Evolutionary conservation across 92 coral and sea anemone genomes (phyloP).

Genomic region (Meandrina meandrites): DNA sequence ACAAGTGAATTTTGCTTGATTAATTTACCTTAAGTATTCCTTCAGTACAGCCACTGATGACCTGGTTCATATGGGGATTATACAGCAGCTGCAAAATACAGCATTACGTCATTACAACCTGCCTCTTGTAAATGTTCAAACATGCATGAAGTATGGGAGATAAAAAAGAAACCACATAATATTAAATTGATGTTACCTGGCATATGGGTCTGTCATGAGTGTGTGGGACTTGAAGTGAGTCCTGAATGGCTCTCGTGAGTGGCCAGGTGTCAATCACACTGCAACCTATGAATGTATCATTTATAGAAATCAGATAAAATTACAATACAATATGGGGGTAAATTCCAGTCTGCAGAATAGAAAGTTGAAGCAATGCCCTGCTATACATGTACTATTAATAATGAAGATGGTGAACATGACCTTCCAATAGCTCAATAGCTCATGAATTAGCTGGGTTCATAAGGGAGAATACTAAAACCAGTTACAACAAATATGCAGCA

Average conservation of each 20-base stretch:
- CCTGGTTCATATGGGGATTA: slow-evolving; percentile 96
- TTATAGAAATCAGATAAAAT: not conserved
- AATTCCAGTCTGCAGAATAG: no score
- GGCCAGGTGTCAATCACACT: slow-evolving; percentile 99
- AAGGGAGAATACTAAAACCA: no score
- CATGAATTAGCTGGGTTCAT: no score
- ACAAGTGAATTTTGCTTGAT: not conserved
- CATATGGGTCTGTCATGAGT: slow-evolving; percentile 96
- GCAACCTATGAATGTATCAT: slow-evolving; percentile 63
- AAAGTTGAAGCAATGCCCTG: no score
- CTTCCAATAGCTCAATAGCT: not conserved
- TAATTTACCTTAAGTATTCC: slow-evolving; percentile 78
- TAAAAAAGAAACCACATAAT: not conserved
- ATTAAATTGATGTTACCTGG: slow-evolving; percentile 56
- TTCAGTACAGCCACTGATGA: slow-evolving; percentile 84
- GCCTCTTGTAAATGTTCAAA: not conserved
- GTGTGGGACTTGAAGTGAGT: slow-evolving; percentile 95
- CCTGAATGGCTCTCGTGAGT: slow-evolving; percentile 96
- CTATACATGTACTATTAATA: no score
- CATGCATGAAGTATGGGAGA: not conserved
- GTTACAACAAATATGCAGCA: no score
- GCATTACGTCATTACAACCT: not conserved
- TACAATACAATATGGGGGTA: no score
- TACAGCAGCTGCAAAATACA: slow-evolving; percentile 68
- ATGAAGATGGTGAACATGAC: no score